Base-by-base conservation (phyloP, 2,113 vertebrate species). In the Tachysurus vachellii region DNA sequence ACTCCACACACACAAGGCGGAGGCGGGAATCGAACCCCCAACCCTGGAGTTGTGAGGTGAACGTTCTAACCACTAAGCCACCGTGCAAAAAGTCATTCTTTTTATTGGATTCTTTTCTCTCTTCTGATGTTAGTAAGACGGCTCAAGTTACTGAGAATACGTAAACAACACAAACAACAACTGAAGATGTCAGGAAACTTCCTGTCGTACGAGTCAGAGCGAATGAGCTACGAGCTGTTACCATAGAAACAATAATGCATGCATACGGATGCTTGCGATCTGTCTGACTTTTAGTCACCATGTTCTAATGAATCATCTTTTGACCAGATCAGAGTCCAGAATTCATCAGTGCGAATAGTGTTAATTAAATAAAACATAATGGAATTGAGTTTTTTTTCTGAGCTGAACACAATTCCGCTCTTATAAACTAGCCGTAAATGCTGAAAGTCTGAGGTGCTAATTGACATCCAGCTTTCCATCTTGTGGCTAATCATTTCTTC, bases 381-480 rank as follows among this genome's bases (percentile, higher is more conserved):
- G 11, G 16, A 71, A 42, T 5, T 8, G 36, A 36, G 17, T 16
- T 42, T 75, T 75, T 50, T 26, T 75, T 12, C 12, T 13, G 14
- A 42, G 1, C 13, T 19, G 17, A 42, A 36, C 6, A 70, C 5
- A 3, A 42, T 42, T 2, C 10, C 23, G 3, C 11, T 71, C 66
- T 31, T 42, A 21, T 21, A 10, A 44, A 42, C 17, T 4, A 42
- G 68, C 17, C 4, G 19, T 31, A 75, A 10, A 26, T 50, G 23
- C 70, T 73, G 70, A 44, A 73, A 12, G 70, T 47, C 19, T 61
- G 70, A 62, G 80, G 57, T 9, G 36, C 73, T 83, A 50, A 86
- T 88, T 86, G 82, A 50, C 79, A 85, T 88, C 47, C 19, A n/a
- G 57, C 31, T 23, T 31, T 85, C 26, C 68, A 85, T 82, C 87